Base-by-base conservation (phyloP, 1,140 invertebrate species). In the Doryteuthis pealeii region DNA sequence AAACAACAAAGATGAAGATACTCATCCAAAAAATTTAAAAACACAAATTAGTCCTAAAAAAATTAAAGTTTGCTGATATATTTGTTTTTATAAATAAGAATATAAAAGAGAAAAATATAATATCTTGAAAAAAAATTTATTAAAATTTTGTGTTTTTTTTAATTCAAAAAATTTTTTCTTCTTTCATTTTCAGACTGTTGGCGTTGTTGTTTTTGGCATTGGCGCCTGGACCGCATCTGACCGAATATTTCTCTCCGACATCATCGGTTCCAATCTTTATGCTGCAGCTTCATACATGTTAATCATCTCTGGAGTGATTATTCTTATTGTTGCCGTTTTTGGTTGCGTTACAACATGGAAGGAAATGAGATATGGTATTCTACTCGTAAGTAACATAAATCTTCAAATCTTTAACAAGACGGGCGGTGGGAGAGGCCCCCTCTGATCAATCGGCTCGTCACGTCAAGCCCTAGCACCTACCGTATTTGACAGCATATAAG, bases 161-260 rank as follows among this genome's bases (percentile, higher is more conserved):
- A 49, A 15, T 12, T 49, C 22, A 14, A 14, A 62, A 22, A n/a
- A 2, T 10, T 0, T 62, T 62, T 62, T 62, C 18, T 62, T 62
- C 6, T 1, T n/a, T 62, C 6, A 15, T 62, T 18, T 70, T 71
- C 77, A 78, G 77, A 72, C 77, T n/a, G 49, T 74, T 15, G 78
- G 72, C n/a, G 65, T 73, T 30, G 73, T 73, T 3, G 65, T 62
- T 45, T 66, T 79, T 8, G 78, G 70, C 1, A 73, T 80, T n/a
- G 79, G 79, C 0, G 72, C 72, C n/a, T 80, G 79, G 79, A 70
- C 72, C 18, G 75, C 77, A 18, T 40, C 76, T n/a, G 79, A 80
- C 33, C 74, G 72, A 33, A 70, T 78, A 10, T 80, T 78, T 45
- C 72, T 80, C 43, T 78, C 79, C 10, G 73, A 76, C 31, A 75